Percentiles rank a stretch among this genome's conserved stretches.
Conservation (phyloP, 2,797 vertebrate genomes). For the Gobionotothen gibberifrons region DNA sequence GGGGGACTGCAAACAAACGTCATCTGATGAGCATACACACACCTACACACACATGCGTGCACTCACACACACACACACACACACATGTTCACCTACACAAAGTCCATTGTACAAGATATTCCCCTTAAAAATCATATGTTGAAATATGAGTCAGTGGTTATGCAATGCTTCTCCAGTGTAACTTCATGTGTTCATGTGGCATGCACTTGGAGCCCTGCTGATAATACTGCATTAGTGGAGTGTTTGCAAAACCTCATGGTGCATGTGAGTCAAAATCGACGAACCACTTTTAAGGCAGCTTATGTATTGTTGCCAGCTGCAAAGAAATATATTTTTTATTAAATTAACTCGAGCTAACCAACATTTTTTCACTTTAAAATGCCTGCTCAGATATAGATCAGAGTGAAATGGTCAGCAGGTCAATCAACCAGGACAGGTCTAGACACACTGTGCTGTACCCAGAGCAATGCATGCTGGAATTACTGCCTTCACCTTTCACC, state of each 20-base stretch:
- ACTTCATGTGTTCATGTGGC: conserved; percentile 36
- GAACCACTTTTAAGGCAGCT: background rate
- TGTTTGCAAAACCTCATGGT: conserved; percentile 11
- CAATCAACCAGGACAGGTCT: conserved; percentile 42
- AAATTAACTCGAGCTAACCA: conserved; percentile 13
- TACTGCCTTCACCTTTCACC: conserved; percentile 57
- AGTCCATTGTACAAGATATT: conserved; percentile 79
- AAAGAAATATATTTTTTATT: conserved; percentile 10
- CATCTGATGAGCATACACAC: conserved; percentile 79
- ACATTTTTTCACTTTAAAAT: conserved; percentile 40
- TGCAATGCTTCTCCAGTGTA: conserved; percentile 56
- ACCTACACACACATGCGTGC: conserved; percentile 39
- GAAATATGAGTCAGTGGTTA: conserved; percentile 56
- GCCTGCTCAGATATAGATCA: conserved; percentile 28
- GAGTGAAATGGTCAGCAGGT: conserved; percentile 57
- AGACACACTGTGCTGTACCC: conserved; percentile 52
- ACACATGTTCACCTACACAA: conserved; percentile 73
- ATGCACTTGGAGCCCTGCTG: conserved; percentile 40
- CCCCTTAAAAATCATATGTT: conserved; percentile 62
- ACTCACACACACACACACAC: background rate
- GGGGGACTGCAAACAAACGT: conserved; percentile 82
- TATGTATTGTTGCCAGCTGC: background rate
- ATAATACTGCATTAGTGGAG: conserved; percentile 5
- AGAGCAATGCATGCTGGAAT: conserved; percentile 28
- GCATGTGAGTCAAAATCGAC: background rate